Evolutionary conservation across 2,797 vertebrate species (phyloP), one percentile per base, ranked within the genome.

Genomic region (Chelmon rostratus): DNA sequence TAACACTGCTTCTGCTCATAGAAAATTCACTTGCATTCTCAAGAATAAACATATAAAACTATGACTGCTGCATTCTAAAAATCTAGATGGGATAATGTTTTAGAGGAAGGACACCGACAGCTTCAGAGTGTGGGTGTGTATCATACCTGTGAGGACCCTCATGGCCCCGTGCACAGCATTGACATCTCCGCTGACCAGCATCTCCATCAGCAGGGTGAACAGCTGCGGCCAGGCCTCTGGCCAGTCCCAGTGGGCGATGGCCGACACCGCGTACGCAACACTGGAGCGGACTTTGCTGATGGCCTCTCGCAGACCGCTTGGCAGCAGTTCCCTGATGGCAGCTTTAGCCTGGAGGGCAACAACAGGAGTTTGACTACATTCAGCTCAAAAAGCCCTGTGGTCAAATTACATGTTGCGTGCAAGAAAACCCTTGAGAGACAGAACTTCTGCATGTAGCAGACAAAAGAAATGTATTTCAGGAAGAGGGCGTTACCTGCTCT

Each of bases 201-300:
- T 99, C 89, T 98, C 98, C 98, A 99, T 99, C 76, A 99, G 96
- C 53, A 99, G 94, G 73, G 91, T 98, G 93, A 99, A 99, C 53
- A 99, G 97, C 88, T 98, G 96, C 0, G 98, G 98, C 98, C 98
- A 99, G 40, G 98, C 98, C 85, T 99, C 98, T 0, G 98, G 98
- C 98, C 98, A 99, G 92, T 99, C 98, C 98, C 98, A 99, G 86
- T 99, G 98, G 21, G 98, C 98, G 19, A 99, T 98, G 64, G 98
- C 98, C 0, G 98, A 99, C 64, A 99, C 96, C 0, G 98, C 98
- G 38, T 99, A 99, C 0, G 98, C 98, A 1, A 99, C 98, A 2
- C 98, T 99, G 2, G 98, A 99, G 78, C 98, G 98, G 46, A 99
- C 98, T 91, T 99, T 99, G 93, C 98, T 99, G 89, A 99, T 99